These are phyloP conservation scores for Synanthedon andrenaeformis DNA, from an alignment of 2,888 invertebrate genomes.

Conservation along the genomic window DNA sequence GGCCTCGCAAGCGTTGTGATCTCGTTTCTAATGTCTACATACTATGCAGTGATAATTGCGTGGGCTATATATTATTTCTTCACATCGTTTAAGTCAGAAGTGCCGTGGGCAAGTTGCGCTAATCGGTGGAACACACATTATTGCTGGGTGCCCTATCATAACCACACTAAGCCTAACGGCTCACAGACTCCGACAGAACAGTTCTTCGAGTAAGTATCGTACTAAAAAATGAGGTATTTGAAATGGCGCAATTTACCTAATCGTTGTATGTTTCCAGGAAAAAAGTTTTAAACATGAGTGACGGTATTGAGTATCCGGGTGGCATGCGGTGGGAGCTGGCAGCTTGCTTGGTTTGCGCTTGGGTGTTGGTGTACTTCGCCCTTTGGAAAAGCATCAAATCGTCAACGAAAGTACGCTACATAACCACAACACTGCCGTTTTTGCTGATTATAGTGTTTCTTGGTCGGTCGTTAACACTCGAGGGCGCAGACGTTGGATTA, in stretches of 20 bases:
- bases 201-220: constrained; percentile 85
- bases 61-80: constrained; percentile 95
- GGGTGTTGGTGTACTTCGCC: constrained; percentile 95
- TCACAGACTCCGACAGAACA: constrained; percentile 91
- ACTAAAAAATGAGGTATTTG: constrained; percentile 4
- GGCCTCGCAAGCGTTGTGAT: constrained; percentile 94
- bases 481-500: constrained; percentile 88
- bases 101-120: constrained; percentile 91
- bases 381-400: constrained; percentile 97
- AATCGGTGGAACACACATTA: constrained; percentile 87
- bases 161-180: constrained; percentile 75
- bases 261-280: constrained; percentile 71
- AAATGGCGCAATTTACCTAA: not conserved
- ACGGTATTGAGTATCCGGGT: constrained; percentile 86
- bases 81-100: constrained; percentile 86
- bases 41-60: constrained; percentile 95
- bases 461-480: constrained; percentile 88
- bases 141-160: constrained; percentile 83
- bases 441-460: constrained; percentile 87
- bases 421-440: constrained; percentile 94
- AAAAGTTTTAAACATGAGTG: constrained; percentile 86
- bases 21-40: constrained; percentile 94
- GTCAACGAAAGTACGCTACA: constrained; percentile 91
- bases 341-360: constrained; percentile 89
- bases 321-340: constrained; percentile 89